Percentiles rank a stretch among this genome's conserved stretches.
Conservation (phyloP, 1,140 invertebrate genomes). For the Papilio polytes region DNA sequence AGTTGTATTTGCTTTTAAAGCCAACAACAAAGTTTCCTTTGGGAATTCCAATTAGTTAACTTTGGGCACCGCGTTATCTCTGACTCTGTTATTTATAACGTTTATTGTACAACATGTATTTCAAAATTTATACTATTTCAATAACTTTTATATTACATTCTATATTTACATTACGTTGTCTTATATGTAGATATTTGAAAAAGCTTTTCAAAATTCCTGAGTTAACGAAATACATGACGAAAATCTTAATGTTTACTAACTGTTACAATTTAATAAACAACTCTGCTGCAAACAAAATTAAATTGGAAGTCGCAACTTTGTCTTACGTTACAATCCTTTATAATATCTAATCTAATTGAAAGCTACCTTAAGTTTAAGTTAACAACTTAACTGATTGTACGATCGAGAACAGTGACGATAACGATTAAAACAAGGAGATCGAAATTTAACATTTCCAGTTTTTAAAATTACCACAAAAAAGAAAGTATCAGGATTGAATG, state of each 20-base stretch:
- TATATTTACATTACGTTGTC: too few relatives aligned
- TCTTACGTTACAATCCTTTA: neutral
- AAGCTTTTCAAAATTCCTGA: neutral
- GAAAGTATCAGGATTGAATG: too few relatives aligned
- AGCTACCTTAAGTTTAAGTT: neutral
- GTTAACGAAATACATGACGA: too few relatives aligned
- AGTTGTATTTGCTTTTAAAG: constrained; percentile 15
- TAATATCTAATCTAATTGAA: constrained; percentile 11
- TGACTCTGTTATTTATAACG: neutral
- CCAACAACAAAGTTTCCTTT: constrained; percentile 10
- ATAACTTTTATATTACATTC: too few relatives aligned
- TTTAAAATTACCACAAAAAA: too few relatives aligned
- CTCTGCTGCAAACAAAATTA: neutral
- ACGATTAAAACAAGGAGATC: too few relatives aligned
- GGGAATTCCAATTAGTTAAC: constrained; percentile 21
- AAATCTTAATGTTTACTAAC: neutral
- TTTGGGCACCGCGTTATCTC: neutral
- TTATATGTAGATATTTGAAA: too few relatives aligned
- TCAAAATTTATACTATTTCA: neutral
- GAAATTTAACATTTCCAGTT: too few relatives aligned
- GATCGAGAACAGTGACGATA: neutral
- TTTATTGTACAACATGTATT: neutral
- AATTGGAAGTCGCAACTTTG: neutral
- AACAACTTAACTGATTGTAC: neutral
- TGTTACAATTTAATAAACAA: neutral